A percentile compares a stretch with the other conserved stretches of the same genome.
These are phyloP conservation scores for Drosophila quadrilineata DNA, from an alignment of 1,140 invertebrate species.

Conservation along the genomic window DNA sequence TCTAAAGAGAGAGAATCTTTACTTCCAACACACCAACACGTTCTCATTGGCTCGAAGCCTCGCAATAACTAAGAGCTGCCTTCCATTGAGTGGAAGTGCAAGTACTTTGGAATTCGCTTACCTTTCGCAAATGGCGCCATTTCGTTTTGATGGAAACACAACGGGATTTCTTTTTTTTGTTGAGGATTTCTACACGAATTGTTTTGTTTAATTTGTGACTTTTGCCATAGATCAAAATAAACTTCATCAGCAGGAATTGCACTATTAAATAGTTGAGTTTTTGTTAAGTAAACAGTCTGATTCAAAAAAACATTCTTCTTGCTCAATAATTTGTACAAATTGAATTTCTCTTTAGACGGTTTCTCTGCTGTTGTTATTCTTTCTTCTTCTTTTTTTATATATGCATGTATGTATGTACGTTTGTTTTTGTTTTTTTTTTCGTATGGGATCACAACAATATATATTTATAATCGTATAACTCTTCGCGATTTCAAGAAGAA, in stretches of 20 bases:
- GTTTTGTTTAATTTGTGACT: constrained; percentile 37
- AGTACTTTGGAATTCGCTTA: too few species aligned
- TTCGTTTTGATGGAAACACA: background rate
- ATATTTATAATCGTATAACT: too few species aligned
- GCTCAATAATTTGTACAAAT: constrained; percentile 41
- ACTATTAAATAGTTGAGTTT: constrained; percentile 29
- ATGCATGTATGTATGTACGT: background rate
- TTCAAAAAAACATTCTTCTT: constrained; percentile 7
- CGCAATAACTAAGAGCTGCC: too few species aligned
- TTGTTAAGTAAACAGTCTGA: constrained; percentile 22
- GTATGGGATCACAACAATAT: constrained; percentile 23
- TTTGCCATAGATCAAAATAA: constrained; percentile 11
- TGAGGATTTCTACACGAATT: constrained; percentile 24
- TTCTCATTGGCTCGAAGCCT: too few species aligned
- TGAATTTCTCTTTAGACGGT: constrained; percentile 23
- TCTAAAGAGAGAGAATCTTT: too few species aligned
- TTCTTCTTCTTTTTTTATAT: constrained; percentile 1
- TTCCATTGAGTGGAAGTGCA: too few species aligned
- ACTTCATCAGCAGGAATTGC: constrained; percentile 18
- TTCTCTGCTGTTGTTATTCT: background rate
- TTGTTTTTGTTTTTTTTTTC: background rate
- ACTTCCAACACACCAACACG: too few species aligned
- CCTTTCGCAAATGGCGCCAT: background rate
- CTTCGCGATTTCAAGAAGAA: constrained; percentile 27
- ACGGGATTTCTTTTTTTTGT: too few species aligned